Evolutionary conservation across 2,888 invertebrate species (phyloP).

Genomic region (Nebria salina): DNA sequence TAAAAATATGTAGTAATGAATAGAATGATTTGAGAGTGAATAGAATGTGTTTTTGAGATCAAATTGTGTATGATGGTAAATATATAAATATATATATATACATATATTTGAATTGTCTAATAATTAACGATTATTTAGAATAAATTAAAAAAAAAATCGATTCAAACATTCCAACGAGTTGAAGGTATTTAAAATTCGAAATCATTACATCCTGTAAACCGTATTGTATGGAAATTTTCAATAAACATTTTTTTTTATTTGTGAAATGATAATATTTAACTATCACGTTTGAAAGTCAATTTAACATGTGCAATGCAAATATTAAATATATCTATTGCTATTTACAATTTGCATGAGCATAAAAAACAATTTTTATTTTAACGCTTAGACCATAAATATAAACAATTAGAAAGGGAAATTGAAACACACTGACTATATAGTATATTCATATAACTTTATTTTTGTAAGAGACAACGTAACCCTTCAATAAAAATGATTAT

Average conservation of each 20-base stretch:
- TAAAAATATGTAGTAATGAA: no score
- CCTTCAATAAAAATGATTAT: slow-evolving; percentile 41
- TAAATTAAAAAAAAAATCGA: background rate
- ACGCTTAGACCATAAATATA: no score
- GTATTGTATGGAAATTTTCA: slow-evolving; percentile 38
- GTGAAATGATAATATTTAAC: background rate
- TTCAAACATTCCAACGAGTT: slow-evolving; percentile 12
- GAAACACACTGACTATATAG: background rate
- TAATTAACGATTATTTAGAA: background rate
- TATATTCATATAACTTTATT: slow-evolving; percentile 29
- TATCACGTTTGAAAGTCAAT: background rate
- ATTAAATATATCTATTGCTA: background rate
- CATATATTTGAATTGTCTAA: background rate
- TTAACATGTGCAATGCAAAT: background rate
- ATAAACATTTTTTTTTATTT: slow-evolving; percentile 32
- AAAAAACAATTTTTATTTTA: background rate
- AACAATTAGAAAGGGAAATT: background rate
- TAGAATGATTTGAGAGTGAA: no score
- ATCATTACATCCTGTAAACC: slow-evolving; percentile 38
- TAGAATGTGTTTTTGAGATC: background rate
- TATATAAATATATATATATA: no score
- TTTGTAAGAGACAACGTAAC: slow-evolving; percentile 35
- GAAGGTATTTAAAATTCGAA: slow-evolving; percentile 29
- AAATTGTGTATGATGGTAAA: background rate
- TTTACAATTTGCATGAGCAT: background rate